phyloP scores from a whole-genome alignment of 1,140 invertebrate genomes.

The Tribolium madens region DNA sequence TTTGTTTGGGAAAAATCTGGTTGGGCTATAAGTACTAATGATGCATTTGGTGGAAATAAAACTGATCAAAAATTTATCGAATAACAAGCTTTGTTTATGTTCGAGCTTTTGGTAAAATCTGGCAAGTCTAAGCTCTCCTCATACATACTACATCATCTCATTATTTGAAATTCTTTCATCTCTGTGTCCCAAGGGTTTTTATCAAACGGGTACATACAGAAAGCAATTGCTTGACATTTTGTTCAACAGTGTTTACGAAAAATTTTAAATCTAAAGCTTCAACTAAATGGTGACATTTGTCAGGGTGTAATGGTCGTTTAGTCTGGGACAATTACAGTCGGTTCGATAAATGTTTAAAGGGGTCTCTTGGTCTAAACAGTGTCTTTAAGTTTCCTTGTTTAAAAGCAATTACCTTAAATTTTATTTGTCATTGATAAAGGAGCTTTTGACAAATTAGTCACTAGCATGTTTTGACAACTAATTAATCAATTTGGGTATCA shows the following conservation, averaged over 20 bases:
- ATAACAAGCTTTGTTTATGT: constrained; percentile 40
- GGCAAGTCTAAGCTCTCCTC: constrained; percentile 6
- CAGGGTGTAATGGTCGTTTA: constrained; percentile 31
- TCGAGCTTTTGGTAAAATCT: constrained; percentile 2
- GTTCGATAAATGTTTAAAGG: constrained; percentile 25
- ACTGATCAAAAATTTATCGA: constrained; percentile 5
- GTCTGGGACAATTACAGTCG: constrained; percentile 9
- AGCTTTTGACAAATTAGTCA: neutral
- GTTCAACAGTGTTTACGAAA: constrained; percentile 5
- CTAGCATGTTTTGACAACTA: neutral
- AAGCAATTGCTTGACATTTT: constrained; percentile 26
- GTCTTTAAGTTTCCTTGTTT: neutral
- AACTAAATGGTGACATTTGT: neutral
- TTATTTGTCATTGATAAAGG: neutral
- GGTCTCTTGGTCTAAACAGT: neutral
- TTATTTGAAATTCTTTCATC: constrained; percentile 40
- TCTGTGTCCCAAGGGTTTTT: constrained; percentile 22
- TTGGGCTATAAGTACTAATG: no score
- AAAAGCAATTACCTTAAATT: neutral
- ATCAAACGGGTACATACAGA: constrained; percentile 11
- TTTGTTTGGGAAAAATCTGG: neutral
- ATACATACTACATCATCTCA: constrained; percentile 41
- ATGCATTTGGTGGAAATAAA: neutral
- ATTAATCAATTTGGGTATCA: neutral
- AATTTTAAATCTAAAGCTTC: neutral